These are phyloP conservation scores for Atlantisia rogersi DNA, from an alignment of 2,113 vertebrate genomes.

Conservation along the genomic window DNA sequence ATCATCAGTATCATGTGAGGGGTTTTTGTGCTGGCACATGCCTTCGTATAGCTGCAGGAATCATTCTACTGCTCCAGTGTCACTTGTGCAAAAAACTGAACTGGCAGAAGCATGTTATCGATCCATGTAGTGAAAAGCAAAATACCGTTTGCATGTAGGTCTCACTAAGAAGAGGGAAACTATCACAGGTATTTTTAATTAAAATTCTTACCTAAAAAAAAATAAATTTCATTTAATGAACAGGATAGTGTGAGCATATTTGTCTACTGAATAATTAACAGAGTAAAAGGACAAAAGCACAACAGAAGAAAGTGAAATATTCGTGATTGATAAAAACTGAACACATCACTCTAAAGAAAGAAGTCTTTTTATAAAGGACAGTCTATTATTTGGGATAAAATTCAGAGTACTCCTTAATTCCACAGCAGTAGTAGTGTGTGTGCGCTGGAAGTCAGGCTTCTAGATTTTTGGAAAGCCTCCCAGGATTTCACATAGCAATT, in stretches of 20 bases:
- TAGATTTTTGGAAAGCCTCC: neutral
- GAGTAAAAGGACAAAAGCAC: neutral
- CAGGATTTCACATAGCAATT: neutral
- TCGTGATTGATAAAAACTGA: neutral
- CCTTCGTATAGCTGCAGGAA: neutral
- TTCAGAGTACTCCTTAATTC: neutral
- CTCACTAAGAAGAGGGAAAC: neutral
- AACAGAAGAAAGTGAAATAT: neutral
- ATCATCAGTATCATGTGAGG: neutral
- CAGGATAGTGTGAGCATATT: neutral
- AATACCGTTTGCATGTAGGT: neutral
- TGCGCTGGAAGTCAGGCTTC: neutral
- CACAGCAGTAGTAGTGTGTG: neutral
- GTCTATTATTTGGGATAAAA: neutral
- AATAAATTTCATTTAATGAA: neutral
- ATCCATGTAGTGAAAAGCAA: neutral
- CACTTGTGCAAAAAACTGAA: neutral
- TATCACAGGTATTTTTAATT: neutral
- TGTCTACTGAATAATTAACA: neutral
- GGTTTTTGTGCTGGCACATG: accelerated
- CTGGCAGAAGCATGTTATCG: neutral
- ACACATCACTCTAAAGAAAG: neutral
- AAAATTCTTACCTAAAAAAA: neutral
- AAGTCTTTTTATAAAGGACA: neutral
- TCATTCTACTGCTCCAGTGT: neutral